These are phyloP conservation scores for Pipistrellus pipistrellus DNA, from an alignment of 2,797 vertebrate genomes.

Conservation along the genomic window DNA sequence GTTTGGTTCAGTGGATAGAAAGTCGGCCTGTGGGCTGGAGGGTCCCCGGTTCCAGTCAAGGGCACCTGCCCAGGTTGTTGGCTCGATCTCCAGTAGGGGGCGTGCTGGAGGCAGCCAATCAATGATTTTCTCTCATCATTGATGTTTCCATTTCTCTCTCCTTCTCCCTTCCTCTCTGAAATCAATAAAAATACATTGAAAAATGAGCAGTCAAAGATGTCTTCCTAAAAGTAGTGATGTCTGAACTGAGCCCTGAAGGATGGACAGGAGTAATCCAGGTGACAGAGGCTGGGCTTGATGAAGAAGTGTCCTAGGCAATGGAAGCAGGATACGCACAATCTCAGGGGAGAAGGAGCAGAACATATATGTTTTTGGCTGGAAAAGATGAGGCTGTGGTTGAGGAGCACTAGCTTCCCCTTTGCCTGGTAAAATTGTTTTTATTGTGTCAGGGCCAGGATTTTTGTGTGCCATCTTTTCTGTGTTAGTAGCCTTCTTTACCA, in stretches of 20 bases:
- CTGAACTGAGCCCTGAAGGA: neutral
- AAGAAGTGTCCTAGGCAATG: neutral
- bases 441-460: neutral
- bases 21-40: too few relatives aligned
- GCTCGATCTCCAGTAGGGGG: too few relatives aligned
- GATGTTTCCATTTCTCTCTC: too few relatives aligned
- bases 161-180: too few relatives aligned
- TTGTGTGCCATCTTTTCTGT: neutral
- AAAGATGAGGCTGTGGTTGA: neutral
- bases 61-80: too few relatives aligned
- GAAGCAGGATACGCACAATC: neutral
- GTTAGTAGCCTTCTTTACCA: slow-evolving; percentile 23
- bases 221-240: neutral
- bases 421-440: slow-evolving; percentile 30
- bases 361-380: neutral
- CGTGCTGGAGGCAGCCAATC: too few relatives aligned
- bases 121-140: too few relatives aligned
- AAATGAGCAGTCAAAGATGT: neutral
- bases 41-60: too few relatives aligned
- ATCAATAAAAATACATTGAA: too few relatives aligned
- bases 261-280: neutral
- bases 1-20: too few relatives aligned
- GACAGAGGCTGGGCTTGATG: neutral
- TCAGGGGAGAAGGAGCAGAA: neutral
- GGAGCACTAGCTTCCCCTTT: neutral